Evolutionary conservation across 2,797 vertebrate species (phyloP).

Genomic region (Coendou prehensilis): DNA sequence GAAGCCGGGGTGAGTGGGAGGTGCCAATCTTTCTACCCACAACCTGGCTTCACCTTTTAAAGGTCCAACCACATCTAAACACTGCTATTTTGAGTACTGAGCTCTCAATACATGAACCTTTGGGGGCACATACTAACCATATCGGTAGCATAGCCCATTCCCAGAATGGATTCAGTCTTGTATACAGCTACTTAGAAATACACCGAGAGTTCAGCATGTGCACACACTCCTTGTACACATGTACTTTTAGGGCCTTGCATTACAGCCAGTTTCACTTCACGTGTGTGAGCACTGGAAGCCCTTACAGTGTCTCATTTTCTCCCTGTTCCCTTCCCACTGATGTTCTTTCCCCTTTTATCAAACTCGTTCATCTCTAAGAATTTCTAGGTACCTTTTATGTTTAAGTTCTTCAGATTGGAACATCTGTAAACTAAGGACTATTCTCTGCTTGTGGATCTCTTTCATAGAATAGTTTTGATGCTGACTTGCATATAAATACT

Average conservation of each 20-base stretch:
- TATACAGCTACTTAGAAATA: background rate
- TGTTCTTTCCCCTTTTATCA: background rate
- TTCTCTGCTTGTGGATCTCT: background rate
- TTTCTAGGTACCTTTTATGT: background rate
- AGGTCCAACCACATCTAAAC: background rate
- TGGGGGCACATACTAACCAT: background rate
- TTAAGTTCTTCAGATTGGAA: background rate
- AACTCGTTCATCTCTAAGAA: conserved; percentile 8
- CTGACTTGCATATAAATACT: background rate
- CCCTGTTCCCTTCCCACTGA: background rate
- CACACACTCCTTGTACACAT: background rate
- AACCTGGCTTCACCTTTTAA: background rate
- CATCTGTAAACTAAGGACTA: background rate
- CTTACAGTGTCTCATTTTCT: background rate
- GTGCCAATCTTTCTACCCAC: background rate
- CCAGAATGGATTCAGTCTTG: background rate
- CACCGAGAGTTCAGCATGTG: background rate
- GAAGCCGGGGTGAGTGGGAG: too few species aligned
- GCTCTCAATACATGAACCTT: background rate
- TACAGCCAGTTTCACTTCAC: background rate
- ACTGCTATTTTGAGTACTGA: background rate
- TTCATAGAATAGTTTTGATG: background rate
- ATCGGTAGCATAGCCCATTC: background rate
- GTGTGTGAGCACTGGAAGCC: background rate
- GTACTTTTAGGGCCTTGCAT: background rate